Conservation (phyloP, 2,113 vertebrate genomes). For the Calypte anna region DNA sequence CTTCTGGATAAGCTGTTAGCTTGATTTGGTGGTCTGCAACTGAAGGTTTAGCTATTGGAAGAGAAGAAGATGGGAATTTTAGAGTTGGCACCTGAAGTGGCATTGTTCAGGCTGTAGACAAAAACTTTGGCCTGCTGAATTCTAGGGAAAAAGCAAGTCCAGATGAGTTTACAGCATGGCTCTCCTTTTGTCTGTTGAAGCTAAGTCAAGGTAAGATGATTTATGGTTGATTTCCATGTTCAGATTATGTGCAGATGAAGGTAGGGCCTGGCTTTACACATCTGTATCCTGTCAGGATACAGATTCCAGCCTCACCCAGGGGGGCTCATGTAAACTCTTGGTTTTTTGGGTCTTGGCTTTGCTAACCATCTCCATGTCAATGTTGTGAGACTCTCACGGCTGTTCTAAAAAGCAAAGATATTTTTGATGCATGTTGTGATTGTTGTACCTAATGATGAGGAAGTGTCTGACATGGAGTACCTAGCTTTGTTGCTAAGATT, state of each 20-base stretch:
- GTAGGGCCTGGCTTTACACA: fast-evolving
- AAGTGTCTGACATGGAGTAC: not conserved
- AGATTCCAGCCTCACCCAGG: fast-evolving
- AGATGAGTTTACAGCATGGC: fast-evolving
- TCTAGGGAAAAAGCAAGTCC: fast-evolving
- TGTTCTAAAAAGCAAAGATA: not conserved
- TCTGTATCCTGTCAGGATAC: not conserved
- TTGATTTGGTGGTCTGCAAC: not conserved
- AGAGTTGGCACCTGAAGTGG: not conserved
- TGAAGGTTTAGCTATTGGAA: not conserved
- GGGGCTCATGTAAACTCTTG: fast-evolving
- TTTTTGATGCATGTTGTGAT: fast-evolving
- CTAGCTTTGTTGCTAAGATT: not conserved
- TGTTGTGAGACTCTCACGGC: not conserved
- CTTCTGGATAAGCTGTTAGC: not conserved
- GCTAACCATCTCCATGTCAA: fast-evolving
- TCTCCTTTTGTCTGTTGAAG: fast-evolving
- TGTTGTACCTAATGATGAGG: not conserved
- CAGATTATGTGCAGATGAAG: not conserved
- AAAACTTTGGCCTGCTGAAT: not conserved
- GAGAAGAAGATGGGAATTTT: not conserved
- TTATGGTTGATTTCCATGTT: not conserved
- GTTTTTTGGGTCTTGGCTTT: not conserved
- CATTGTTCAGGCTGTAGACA: fast-evolving
- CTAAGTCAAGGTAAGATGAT: not conserved